A percentile compares a stretch with the other conserved stretches of the same genome.
These are phyloP conservation scores for Gibbula magus DNA, from an alignment of 2,888 invertebrate species.

Conservation along the genomic window DNA sequence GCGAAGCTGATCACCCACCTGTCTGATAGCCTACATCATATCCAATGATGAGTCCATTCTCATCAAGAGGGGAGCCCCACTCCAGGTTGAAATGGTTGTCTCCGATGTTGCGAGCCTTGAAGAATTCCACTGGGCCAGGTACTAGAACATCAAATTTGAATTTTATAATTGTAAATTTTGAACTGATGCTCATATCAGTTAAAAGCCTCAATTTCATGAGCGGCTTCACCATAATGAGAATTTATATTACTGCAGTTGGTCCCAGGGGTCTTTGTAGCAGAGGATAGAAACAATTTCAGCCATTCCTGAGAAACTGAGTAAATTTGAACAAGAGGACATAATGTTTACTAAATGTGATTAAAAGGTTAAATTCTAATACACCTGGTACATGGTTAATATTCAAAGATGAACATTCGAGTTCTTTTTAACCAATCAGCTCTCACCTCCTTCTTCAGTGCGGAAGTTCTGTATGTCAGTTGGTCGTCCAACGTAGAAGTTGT, in stretches of 20 bases:
- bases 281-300: too few relatives aligned
- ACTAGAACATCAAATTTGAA: conserved; percentile 43
- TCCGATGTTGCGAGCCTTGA: conserved; percentile 62
- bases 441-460: conserved; percentile 68
- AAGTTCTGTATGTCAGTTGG: conserved; percentile 85
- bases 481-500: conserved; percentile 92
- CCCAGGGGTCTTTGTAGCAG: too few relatives aligned
- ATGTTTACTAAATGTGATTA: background rate
- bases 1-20: conserved; percentile 60
- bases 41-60: conserved; percentile 94
- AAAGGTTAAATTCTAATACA: background rate
- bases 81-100: conserved; percentile 79
- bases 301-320: too few relatives aligned
- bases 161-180: background rate
- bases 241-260: too few relatives aligned
- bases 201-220: too few relatives aligned
- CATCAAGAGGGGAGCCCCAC: conserved; percentile 93
- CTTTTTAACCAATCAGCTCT: conserved; percentile 20
- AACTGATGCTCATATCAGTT: too few relatives aligned
- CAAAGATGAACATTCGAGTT: background rate
- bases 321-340: background rate
- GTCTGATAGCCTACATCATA: conserved; percentile 94
- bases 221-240: too few relatives aligned
- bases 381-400: background rate
- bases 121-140: conserved; percentile 63